Percentiles rank a stretch among this genome's conserved stretches.
Evolutionary conservation across 2,113 vertebrate genomes (phyloP).

Genomic region (Halcyon malimbica): DNA sequence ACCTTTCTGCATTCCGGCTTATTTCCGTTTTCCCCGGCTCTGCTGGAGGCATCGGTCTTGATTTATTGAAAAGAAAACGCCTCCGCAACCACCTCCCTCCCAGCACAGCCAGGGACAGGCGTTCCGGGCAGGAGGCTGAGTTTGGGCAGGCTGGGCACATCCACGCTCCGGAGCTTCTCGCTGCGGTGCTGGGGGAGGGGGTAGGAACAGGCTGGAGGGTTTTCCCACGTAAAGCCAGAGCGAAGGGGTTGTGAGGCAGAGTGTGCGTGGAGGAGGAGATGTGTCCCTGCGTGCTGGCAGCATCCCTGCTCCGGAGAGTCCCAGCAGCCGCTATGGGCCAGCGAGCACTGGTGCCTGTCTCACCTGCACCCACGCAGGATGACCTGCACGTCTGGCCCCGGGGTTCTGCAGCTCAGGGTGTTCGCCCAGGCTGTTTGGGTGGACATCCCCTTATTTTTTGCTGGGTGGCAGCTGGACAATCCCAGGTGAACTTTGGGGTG

Average conservation of each 20-base stretch:
- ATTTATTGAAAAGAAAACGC: not conserved
- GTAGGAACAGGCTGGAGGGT: not conserved
- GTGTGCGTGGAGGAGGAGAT: not conserved
- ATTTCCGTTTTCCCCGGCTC: not conserved
- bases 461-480: rapidly evolving
- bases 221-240: not conserved
- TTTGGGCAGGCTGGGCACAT: not conserved
- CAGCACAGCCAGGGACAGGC: not conserved
- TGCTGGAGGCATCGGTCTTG: not conserved
- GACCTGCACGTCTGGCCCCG: not conserved
- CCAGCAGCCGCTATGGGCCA: not conserved
- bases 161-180: not conserved
- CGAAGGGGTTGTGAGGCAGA: rapidly evolving
- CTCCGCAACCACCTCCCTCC: not conserved
- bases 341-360: not conserved
- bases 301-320: not conserved
- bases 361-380: rapidly evolving
- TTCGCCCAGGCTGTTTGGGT: not conserved
- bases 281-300: not conserved
- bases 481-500: not conserved
- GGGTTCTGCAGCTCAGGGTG: not conserved
- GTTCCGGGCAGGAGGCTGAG: not conserved
- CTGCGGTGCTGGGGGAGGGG: not conserved
- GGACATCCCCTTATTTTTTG: not conserved
- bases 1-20: not conserved